Base-by-base conservation (phyloP, 2,888 invertebrate genomes). In the Tetanocera ferruginea region DNA sequence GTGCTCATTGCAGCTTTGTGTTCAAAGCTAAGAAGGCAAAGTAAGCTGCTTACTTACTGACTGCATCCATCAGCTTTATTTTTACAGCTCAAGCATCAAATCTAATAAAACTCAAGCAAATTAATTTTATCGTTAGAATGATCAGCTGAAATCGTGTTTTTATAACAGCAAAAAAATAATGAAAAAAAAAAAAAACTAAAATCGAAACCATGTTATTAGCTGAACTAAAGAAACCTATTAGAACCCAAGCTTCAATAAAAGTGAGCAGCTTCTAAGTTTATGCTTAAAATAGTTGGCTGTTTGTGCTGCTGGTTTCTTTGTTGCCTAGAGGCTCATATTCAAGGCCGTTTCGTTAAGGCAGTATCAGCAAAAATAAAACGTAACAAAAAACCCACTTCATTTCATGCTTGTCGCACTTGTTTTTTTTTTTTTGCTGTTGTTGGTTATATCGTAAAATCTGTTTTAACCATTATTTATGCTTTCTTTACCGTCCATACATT, bases 261-360 rank as follows among this genome's bases (percentile, higher is more conserved):
- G 25, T 28, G 55, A 55, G 55, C 19, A 23, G 55, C 19, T 55
- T 23, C 55, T 23, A n/a, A 23, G 19, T 23, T n/a, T 19, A 23
- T 55, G 57, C 57, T 60, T 23, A 25, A 23, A 19, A 25, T 23
- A 17, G 57, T 25, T 60, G 57, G 28, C 64, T 31, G 9, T 31
- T 31, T 11, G 43, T 11, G 43, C 14, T 43, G 43, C 14, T 43
- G 43, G 11, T 43, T 43, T 43, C 43, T 43, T 11, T 43, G 43
- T 43, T 43, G n/a, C 34, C n/a, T 3, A 2, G 17, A 5, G 82
- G 66, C 73, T 73, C 70, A 81, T 83, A 81, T 85, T 86, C 86
- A 86, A 86, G 86, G 87, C 86, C 86, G 83, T 84, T 86, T 86
- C 85, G 84, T 85, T 83, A 85, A 84, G 84, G 85, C 85, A 84